Evolutionary conservation across 2,113 vertebrate genomes (phyloP).

Genomic region (Pungitius pungitius): DNA sequence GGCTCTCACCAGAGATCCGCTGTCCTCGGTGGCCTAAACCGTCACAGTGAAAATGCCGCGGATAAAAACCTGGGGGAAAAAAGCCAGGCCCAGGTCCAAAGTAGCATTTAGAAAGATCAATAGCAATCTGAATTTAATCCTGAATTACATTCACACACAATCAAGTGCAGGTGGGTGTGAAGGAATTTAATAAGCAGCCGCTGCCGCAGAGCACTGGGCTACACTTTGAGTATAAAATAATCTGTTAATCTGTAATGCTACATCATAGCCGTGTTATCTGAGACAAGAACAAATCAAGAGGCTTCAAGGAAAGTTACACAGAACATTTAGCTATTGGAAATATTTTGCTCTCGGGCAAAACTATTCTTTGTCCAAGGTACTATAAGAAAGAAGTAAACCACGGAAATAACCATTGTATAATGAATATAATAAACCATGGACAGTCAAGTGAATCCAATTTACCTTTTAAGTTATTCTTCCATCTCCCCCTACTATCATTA

Average conservation of each 20-base stretch:
- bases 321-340: neutral
- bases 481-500: neutral
- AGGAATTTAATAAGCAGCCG: slow-evolving; percentile 27
- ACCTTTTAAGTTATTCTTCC: too few relatives aligned
- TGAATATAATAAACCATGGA: too few relatives aligned
- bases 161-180: neutral
- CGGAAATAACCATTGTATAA: too few relatives aligned
- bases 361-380: neutral
- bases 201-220: neutral
- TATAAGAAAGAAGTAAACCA: neutral
- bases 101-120: slow-evolving; percentile 8
- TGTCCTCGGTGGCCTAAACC: neutral
- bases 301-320: neutral
- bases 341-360: neutral
- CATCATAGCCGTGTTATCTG: neutral
- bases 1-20: neutral
- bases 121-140: slow-evolving; percentile 28
- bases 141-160: slow-evolving; percentile 10
- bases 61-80: neutral
- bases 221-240: slow-evolving; percentile 5
- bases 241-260: neutral
- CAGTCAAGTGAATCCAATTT: neutral
- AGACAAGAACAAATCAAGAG: neutral
- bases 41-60: neutral
- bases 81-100: neutral